Conservation (phyloP, 2,888 invertebrate species). For the Drosophila neonasuta region DNA sequence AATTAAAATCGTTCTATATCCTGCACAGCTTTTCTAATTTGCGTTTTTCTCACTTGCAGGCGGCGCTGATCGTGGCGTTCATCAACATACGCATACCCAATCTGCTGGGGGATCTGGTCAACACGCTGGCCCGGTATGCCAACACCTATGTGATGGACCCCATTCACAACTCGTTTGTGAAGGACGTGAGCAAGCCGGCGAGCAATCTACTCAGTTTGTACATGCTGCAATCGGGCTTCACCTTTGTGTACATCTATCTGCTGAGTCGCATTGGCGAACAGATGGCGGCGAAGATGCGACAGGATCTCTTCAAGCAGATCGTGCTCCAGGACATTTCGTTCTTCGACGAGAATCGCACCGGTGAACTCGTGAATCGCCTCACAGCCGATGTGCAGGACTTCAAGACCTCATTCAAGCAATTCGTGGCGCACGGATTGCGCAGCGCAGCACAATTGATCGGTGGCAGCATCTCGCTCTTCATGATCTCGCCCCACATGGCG, state of each 20-base stretch:
- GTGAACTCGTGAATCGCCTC: conserved; percentile 94
- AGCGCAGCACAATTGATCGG: conserved; percentile 91
- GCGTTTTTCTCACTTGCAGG: conserved; percentile 84
- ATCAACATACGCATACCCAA: conserved; percentile 95
- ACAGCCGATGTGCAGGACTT: conserved; percentile 98
- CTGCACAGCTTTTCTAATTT: conserved; percentile 8
- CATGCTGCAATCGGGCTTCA: conserved; percentile 86
- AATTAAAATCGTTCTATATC: background rate
- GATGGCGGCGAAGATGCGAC: conserved; percentile 91
- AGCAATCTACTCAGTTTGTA: conserved; percentile 80
- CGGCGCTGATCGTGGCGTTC: conserved; percentile 92
- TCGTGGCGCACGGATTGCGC: conserved; percentile 94
- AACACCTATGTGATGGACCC: conserved; percentile 82
- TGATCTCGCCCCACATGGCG: conserved; percentile 96
- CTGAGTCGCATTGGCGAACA: conserved; percentile 94
- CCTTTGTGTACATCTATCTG: conserved; percentile 94
- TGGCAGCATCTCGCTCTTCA: conserved; percentile 84
- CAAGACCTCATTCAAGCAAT: conserved; percentile 97
- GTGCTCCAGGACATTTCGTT: conserved; percentile 93
- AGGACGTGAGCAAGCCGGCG: conserved; percentile 79
- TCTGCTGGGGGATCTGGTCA: conserved; percentile 91
- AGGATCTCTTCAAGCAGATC: conserved; percentile 91
- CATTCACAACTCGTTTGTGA: conserved; percentile 78
- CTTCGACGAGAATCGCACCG: conserved; percentile 94
- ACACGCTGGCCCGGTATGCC: conserved; percentile 86